Evolutionary conservation across 2,888 invertebrate species (phyloP), one percentile per base, ranked within the genome.

Genomic region (Agriopis leucophaearia): DNA sequence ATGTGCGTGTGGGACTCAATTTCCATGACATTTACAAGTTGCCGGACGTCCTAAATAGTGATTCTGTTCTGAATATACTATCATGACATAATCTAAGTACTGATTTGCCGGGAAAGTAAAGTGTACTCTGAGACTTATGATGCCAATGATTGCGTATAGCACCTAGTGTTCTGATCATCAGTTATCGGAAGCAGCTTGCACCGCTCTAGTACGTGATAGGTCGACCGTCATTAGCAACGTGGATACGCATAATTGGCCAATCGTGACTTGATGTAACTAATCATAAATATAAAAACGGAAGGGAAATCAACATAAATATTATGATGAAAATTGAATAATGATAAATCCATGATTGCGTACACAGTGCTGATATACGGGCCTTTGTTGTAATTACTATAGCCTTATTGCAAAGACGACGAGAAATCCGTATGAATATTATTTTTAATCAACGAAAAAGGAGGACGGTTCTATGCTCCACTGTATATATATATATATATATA

Each of bases 121-220:
- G 47, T 9, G 47, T 10, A 47, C 2, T 18, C 18, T 10, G n/a
- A 27, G 18, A 48, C 27, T 4, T 7, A 10, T 6, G 12, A 48
- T 13, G 12, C 16, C 16, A n/a, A 18, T 47, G 8, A 8, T 45
- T 15, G 9, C 47, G 9, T 15, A 45, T 7, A 42, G 3, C 18
- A 12, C 12, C 12, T 12, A 27, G 48, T 18, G 6, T 48, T 27
- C 4, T 27, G 18, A 16, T 10, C 47, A 10, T 47, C 9, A 10
- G 47, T 47, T 47, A 47, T 15, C 18, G 47, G 10, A 9, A 18
- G 12, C 6, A 18, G 56, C 69, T 72, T 66, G 64, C 58, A 67
- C 60, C 44, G 66, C 54, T 61, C 70, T 66, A 64, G 66, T 80
- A 85, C 85, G 85, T 85, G 86, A 85, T 85, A 85, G 82, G 85